A percentile compares a stretch with the other conserved stretches of the same genome.
phyloP scores from a whole-genome alignment of 2,888 invertebrate genomes.

The Meloe dianella region DNA sequence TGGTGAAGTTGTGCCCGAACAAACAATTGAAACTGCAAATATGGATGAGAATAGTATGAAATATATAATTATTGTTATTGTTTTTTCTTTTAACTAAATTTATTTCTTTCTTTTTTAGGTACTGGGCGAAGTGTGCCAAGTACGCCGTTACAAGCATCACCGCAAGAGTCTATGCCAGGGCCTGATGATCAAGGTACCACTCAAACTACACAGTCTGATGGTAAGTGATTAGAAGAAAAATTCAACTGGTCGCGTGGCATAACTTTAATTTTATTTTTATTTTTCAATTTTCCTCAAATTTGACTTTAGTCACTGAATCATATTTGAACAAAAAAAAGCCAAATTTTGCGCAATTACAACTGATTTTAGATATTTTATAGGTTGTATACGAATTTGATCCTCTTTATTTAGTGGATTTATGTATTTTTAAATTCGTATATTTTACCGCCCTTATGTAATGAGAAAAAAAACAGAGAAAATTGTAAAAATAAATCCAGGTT shows the following conservation, averaged over 20 bases:
- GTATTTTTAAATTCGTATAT: neutral
- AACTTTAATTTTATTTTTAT: no score
- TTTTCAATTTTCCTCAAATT: neutral
- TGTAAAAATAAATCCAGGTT: neutral
- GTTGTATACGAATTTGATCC: neutral
- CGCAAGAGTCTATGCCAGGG: conserved; percentile 60
- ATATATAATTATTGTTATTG: neutral
- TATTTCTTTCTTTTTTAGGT: conserved; percentile 53
- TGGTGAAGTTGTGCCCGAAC: conserved; percentile 54
- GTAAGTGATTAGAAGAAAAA: conserved; percentile 38
- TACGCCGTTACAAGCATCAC: conserved; percentile 71
- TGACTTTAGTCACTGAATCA: neutral
- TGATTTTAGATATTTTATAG: neutral
- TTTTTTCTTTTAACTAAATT: conserved; percentile 11
- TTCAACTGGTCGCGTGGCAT: neutral
- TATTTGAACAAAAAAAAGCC: no score
- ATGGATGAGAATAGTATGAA: conserved; percentile 56
- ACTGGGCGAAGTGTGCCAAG: conserved; percentile 73
- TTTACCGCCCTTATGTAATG: neutral
- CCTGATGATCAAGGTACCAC: conserved; percentile 47
- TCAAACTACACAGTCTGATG: conserved; percentile 47
- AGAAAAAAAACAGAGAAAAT: neutral
- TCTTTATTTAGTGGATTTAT: neutral
- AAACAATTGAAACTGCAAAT: conserved; percentile 51
- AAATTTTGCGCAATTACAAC: neutral